A percentile compares a stretch with the other conserved stretches of the same genome.
Conservation (phyloP, 2,888 invertebrate genomes). For the Cabera pusaria region DNA sequence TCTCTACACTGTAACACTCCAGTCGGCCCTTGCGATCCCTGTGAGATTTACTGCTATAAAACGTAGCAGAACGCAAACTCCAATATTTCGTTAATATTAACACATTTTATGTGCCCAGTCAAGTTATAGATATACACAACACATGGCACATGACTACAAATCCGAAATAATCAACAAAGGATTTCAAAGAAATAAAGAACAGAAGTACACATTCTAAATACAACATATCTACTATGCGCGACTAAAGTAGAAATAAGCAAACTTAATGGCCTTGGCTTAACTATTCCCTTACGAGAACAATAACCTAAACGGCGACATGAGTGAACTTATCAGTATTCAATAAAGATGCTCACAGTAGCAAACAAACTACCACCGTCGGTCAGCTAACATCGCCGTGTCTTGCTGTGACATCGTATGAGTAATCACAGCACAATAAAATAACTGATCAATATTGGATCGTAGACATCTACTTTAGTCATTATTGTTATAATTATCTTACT, state of each 20-base stretch:
- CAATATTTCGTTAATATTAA: too few species aligned
- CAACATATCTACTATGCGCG: not conserved
- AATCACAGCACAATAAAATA: constrained; percentile 49
- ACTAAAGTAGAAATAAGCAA: constrained; percentile 1
- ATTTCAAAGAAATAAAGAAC: too few species aligned
- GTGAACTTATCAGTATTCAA: constrained; percentile 68
- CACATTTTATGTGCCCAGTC: too few species aligned
- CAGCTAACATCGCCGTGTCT: constrained; percentile 46
- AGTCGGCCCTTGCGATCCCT: constrained; percentile 14
- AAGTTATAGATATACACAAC: too few species aligned
- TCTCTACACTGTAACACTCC: constrained; percentile 29
- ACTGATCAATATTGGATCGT: constrained; percentile 42
- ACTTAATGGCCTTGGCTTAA: constrained; percentile 31
- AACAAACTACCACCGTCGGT: constrained; percentile 35
- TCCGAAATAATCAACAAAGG: too few species aligned
- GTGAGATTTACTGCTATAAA: constrained; percentile 6
- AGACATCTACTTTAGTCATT: constrained; percentile 43
- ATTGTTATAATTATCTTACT: not conserved
- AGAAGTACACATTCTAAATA: not conserved
- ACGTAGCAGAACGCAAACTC: too few species aligned
- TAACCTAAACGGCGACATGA: constrained; percentile 43
- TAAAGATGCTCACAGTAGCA: constrained; percentile 52
- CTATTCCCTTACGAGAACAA: constrained; percentile 45
- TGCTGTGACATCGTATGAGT: constrained; percentile 61
- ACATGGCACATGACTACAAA: too few species aligned